These are phyloP conservation scores for Drosophila sulfurigaster DNA, from an alignment of 1,140 invertebrate genomes.

Conservation along the genomic window DNA sequence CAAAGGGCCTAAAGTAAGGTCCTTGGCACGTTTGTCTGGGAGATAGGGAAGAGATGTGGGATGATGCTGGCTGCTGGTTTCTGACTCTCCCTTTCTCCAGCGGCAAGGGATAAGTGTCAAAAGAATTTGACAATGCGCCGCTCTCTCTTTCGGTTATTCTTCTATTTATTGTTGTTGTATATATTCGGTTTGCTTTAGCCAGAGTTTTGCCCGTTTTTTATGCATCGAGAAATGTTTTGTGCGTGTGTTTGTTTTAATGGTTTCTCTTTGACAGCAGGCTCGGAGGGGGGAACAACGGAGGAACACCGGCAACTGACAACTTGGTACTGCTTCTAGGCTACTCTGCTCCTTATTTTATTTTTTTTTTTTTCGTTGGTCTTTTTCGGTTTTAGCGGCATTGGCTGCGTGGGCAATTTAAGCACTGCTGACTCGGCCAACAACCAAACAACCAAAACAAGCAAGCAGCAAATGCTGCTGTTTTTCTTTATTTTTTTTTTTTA, in stretches of 20 bases:
- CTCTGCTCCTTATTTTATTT: background rate
- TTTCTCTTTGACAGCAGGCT: slow-evolving; percentile 45
- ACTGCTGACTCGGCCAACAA: slow-evolving; percentile 72
- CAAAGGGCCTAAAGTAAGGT: slow-evolving; percentile 31
- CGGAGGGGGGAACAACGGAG: background rate
- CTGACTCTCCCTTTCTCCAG: background rate
- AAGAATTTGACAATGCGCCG: slow-evolving; percentile 78
- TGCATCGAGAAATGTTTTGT: slow-evolving; percentile 72
- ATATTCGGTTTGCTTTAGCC: slow-evolving; percentile 11
- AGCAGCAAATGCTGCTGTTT: slow-evolving; percentile 19
- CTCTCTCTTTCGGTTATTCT: slow-evolving; percentile 16
- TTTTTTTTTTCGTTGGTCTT: slow-evolving; percentile 12
- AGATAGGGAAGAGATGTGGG: background rate
- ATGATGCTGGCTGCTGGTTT: background rate
- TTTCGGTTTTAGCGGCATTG: slow-evolving; percentile 34
- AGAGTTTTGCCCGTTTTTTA: slow-evolving; percentile 58
- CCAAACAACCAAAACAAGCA: slow-evolving; percentile 1
- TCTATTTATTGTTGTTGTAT: slow-evolving; percentile 37
- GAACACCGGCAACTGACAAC: slow-evolving; percentile 33
- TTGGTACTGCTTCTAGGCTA: slow-evolving; percentile 3
- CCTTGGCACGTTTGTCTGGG: slow-evolving; percentile 24
- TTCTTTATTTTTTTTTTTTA: slow-evolving; percentile 49
- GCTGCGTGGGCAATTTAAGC: slow-evolving; percentile 73
- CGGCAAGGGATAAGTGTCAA: slow-evolving; percentile 79
- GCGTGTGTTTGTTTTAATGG: slow-evolving; percentile 75